Conservation (phyloP, 2,113 vertebrate genomes). For the Rhadina sibilatrix region DNA sequence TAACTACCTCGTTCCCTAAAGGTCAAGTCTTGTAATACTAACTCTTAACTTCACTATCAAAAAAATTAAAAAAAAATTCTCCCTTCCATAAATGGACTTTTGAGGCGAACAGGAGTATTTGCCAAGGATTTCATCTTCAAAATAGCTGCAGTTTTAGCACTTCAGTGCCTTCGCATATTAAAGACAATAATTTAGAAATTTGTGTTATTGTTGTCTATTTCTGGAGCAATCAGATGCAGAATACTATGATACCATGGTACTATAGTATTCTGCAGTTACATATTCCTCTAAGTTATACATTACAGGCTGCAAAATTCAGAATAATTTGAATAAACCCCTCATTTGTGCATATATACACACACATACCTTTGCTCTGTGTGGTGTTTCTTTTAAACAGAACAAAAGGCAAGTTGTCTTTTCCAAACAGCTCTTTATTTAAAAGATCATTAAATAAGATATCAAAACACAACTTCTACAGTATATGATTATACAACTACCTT, state of each 20-base stretch:
- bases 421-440: slow-evolving; percentile 30
- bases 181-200: not conserved
- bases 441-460: not conserved
- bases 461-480: not conserved
- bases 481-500: not conserved
- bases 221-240: not conserved
- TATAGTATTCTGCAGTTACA: not conserved
- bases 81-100: not conserved
- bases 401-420: not conserved
- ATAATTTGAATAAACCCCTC: not conserved
- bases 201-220: not conserved
- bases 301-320: not conserved
- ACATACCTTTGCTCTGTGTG: not conserved
- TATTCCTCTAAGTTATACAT: not conserved
- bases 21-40: not conserved
- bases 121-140: not conserved
- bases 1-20: not conserved
- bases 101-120: not conserved
- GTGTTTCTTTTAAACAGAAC: not conserved
- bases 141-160: not conserved
- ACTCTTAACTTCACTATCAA: not conserved
- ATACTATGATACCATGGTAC: not conserved
- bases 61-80: not conserved
- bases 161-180: not conserved
- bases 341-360: not conserved